These are phyloP conservation scores for Laothoe populi DNA, from an alignment of 2,888 invertebrate species.

Conservation along the genomic window DNA sequence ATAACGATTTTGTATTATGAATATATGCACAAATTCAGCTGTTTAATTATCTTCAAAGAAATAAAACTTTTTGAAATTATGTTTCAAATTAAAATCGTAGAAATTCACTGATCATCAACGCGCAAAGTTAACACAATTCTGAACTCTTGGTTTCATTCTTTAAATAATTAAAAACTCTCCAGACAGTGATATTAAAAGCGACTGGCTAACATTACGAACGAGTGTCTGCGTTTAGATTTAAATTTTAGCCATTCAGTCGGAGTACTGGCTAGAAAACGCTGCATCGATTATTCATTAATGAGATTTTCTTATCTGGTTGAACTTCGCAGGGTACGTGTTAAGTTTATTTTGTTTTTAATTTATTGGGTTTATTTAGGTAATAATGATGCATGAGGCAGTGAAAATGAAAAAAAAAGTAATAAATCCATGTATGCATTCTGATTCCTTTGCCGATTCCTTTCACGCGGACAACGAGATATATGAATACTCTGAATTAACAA, in stretches of 20 bases:
- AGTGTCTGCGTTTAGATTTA: conserved; percentile 15
- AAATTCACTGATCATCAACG: conserved; percentile 6
- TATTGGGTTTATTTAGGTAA: neutral
- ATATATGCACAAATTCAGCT: neutral
- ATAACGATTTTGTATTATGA: no score
- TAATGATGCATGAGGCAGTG: no score
- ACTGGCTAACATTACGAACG: neutral
- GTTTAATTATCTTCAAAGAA: neutral
- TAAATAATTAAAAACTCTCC: conserved; percentile 21
- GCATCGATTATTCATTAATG: conserved; percentile 2
- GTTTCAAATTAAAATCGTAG: neutral
- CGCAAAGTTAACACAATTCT: neutral
- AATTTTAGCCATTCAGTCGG: neutral
- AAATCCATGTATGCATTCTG: neutral
- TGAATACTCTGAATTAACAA: no score
- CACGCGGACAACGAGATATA: neutral
- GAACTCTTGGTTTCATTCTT: neutral
- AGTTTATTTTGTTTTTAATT: neutral
- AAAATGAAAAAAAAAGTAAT: no score
- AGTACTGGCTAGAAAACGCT: conserved; percentile 1
- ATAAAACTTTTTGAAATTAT: neutral
- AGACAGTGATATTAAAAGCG: neutral
- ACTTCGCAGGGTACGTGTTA: neutral
- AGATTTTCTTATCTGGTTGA: neutral
- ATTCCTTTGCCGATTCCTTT: neutral